Conservation (phyloP, 1,140 invertebrate genomes). For the Pteromalus puparum region DNA sequence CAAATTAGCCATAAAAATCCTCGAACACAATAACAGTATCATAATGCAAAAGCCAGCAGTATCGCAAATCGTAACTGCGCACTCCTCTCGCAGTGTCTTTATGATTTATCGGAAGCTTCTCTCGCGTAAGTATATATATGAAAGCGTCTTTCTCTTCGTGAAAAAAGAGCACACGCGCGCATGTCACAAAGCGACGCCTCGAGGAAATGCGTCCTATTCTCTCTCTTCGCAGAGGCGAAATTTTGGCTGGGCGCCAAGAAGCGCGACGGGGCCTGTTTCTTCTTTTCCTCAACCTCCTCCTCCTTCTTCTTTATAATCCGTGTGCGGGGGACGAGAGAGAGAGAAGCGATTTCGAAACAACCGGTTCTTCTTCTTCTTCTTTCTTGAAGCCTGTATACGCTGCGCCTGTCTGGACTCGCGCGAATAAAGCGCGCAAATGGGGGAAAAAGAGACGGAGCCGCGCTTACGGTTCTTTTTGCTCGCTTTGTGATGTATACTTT, state of each 20-base stretch:
- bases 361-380: slow-evolving; percentile 50
- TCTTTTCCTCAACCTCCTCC: slow-evolving; percentile 49
- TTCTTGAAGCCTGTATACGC: background rate
- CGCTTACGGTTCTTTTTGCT: background rate
- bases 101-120: slow-evolving; percentile 13
- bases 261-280: background rate
- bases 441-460: background rate
- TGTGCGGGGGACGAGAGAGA: background rate
- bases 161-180: background rate
- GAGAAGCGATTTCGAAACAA: slow-evolving; percentile 53
- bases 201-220: slow-evolving; percentile 15
- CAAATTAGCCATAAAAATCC: background rate
- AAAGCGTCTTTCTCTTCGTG: background rate
- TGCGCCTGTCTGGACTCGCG: background rate
- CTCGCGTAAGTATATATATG: no score
- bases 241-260: slow-evolving; percentile 56
- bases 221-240: slow-evolving; percentile 32
- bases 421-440: slow-evolving; percentile 23
- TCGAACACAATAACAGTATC: background rate
- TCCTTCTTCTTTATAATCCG: slow-evolving; percentile 48
- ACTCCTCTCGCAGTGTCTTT: background rate
- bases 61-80: background rate
- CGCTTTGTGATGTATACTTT: no score
- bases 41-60: no score
- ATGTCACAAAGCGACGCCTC: background rate